Percentiles rank a stretch among this genome's conserved stretches.
Evolutionary conservation across 2,797 vertebrate genomes (phyloP).

Genomic region (Epinephelus awoara): DNA sequence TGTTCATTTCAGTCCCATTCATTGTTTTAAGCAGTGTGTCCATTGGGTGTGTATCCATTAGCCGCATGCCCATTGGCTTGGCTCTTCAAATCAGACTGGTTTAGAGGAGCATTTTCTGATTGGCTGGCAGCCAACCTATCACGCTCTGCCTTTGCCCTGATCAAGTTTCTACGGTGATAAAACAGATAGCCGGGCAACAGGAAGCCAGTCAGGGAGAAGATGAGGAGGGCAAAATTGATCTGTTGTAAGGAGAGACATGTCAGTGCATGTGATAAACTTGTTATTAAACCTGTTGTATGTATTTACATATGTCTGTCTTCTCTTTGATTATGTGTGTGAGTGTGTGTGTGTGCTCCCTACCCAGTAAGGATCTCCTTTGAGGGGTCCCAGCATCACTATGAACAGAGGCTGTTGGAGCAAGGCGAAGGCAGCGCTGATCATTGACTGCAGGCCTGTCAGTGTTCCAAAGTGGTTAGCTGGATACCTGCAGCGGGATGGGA

Average conservation of each 20-base stretch:
- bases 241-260: slow-evolving; percentile 67
- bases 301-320: neutral
- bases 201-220: slow-evolving; percentile 89
- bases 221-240: slow-evolving; percentile 90
- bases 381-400: slow-evolving; percentile 86
- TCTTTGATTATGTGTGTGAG: neutral
- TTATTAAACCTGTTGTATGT: neutral
- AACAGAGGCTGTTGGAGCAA: slow-evolving; percentile 92
- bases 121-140: slow-evolving; percentile 41
- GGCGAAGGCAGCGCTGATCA: slow-evolving; percentile 90
- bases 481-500: slow-evolving; percentile 77
- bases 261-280: slow-evolving; percentile 18
- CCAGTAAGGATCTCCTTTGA: slow-evolving; percentile 90
- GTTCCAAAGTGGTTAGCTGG: slow-evolving; percentile 92
- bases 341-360: slow-evolving; percentile 74
- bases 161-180: slow-evolving; percentile 83
- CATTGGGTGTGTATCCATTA: slow-evolving; percentile 37
- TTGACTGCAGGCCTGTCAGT: slow-evolving; percentile 91
- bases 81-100: slow-evolving; percentile 46
- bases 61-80: slow-evolving; percentile 38
- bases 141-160: slow-evolving; percentile 56
- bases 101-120: slow-evolving; percentile 41
- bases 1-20: neutral
- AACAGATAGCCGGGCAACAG: slow-evolving; percentile 90
- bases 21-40: slow-evolving; percentile 8